phyloP scores from a whole-genome alignment of 2,888 invertebrate genomes.

The Xestia xanthographa region DNA sequence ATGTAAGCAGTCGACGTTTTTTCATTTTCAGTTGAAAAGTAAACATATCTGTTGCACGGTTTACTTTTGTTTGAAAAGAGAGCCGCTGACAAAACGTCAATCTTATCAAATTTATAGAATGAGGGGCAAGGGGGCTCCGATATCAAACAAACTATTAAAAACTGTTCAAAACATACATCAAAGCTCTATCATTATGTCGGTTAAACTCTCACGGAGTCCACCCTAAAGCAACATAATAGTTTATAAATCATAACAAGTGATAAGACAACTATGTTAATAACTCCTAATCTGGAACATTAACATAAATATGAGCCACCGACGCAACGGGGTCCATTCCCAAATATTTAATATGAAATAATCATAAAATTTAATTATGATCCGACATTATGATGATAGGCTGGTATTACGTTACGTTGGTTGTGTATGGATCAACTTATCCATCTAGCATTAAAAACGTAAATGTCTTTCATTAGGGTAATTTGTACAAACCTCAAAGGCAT shows the following conservation, averaged over 20 bases:
- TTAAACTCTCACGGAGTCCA: not conserved
- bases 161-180: slow-evolving; percentile 3
- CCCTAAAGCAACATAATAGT: not conserved
- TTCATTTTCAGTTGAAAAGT: not conserved
- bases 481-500: too few species aligned
- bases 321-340: slow-evolving; percentile 4
- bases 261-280: slow-evolving; percentile 15
- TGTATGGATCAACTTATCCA: not conserved
- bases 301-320: slow-evolving; percentile 16
- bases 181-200: not conserved
- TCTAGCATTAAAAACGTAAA: not conserved
- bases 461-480: not conserved
- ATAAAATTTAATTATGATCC: slow-evolving; percentile 28
- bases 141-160: slow-evolving; percentile 11
- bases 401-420: not conserved
- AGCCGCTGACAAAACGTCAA: not conserved
- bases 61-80: not conserved
- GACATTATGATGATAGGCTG: slow-evolving; percentile 9
- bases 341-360: slow-evolving; percentile 26
- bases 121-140: not conserved
- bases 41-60: not conserved
- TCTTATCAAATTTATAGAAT: not conserved
- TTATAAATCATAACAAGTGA: slow-evolving; percentile 22
- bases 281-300: slow-evolving; percentile 24
- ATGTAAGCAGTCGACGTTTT: not conserved